phyloP scores from a whole-genome alignment of 2,113 vertebrate species.

The Leptosomus discolor region DNA sequence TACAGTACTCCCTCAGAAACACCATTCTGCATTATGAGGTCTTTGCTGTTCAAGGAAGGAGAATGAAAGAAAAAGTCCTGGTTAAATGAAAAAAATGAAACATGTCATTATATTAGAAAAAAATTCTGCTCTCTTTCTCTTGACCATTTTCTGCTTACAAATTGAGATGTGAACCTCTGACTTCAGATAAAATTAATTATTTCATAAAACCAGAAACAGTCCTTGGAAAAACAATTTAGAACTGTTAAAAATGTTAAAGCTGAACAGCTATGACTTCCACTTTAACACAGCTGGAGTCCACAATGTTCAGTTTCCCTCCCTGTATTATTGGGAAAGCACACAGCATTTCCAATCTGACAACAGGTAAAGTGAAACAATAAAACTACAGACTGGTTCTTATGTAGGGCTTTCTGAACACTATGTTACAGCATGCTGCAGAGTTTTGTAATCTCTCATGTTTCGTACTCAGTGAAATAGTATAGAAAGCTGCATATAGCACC shows the following conservation, averaged over 20 bases:
- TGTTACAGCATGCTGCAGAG: background rate
- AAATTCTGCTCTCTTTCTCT: background rate
- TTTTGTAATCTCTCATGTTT: background rate
- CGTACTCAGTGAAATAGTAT: background rate
- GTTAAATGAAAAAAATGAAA: background rate
- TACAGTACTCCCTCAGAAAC: background rate
- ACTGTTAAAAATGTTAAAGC: background rate
- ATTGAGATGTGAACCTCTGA: background rate
- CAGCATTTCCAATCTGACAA: background rate
- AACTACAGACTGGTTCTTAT: background rate
- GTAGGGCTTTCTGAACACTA: background rate
- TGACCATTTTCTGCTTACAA: background rate
- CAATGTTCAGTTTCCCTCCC: background rate
- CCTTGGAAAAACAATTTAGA: background rate
- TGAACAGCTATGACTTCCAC: background rate
- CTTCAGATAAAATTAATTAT: background rate
- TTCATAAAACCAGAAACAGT: background rate
- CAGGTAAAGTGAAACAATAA: background rate
- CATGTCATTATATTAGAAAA: background rate
- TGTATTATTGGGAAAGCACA: background rate
- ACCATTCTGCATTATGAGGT: background rate
- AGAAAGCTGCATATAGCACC: background rate
- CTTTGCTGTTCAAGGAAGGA: background rate
- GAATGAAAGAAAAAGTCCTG: background rate
- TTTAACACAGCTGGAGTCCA: background rate